phyloP scores from a whole-genome alignment of 2,113 vertebrate species.

The Echinops telfairi region DNA sequence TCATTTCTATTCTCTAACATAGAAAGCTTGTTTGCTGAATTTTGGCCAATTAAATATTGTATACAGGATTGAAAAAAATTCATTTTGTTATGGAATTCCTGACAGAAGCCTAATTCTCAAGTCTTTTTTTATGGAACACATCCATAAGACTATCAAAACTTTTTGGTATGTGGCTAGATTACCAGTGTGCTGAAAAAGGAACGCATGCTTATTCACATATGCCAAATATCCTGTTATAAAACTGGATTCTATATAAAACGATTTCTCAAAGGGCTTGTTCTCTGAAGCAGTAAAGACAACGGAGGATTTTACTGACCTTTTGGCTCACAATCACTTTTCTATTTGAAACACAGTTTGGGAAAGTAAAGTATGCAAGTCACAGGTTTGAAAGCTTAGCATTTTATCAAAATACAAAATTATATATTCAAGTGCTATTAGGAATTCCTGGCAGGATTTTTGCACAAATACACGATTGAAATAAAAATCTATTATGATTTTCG shows the following conservation, averaged over 20 bases:
- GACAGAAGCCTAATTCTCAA: conserved; percentile 65
- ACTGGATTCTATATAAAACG: neutral
- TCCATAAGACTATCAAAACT: conserved; percentile 61
- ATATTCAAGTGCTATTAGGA: neutral
- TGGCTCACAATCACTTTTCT: neutral
- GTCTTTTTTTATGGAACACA: conserved; percentile 57
- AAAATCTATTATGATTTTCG: neutral
- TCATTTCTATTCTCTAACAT: neutral
- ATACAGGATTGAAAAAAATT: neutral
- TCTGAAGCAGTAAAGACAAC: neutral
- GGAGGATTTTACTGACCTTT: neutral
- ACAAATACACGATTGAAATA: conserved; percentile 14
- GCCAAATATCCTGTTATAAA: neutral
- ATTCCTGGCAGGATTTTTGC: neutral
- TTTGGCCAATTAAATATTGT: conserved; percentile 62
- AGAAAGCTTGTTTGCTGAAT: conserved; percentile 19
- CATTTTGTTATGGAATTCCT: conserved; percentile 59
- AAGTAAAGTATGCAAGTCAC: neutral
- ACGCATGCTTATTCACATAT: neutral
- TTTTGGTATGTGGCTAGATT: conserved; percentile 27
- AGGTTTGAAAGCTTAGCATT: neutral
- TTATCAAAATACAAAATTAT: conserved; percentile 1
- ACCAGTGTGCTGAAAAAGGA: neutral
- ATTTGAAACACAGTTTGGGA: neutral
- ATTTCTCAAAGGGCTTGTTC: neutral